Conservation (phyloP, 1,140 invertebrate genomes). For the Bombus superbus region DNA sequence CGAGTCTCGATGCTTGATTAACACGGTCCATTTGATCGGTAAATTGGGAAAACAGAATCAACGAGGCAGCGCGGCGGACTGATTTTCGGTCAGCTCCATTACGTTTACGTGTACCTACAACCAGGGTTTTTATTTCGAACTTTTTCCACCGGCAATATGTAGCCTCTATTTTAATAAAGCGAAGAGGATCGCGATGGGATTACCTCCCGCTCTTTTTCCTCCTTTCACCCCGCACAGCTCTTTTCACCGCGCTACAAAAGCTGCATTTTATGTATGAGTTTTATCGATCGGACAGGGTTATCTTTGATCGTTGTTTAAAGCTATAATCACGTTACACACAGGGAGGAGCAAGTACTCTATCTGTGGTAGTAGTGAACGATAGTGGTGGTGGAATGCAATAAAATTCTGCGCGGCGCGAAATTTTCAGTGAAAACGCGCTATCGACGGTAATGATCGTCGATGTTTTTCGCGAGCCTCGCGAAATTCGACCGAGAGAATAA, state of each 20-base stretch:
- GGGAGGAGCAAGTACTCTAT: not conserved
- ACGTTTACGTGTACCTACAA: not conserved
- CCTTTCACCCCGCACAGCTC: not conserved
- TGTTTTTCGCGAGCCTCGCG: constrained; percentile 21
- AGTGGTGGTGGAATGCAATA: not conserved
- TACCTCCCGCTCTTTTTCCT: not conserved
- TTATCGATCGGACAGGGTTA: constrained; percentile 42
- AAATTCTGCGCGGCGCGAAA: constrained; percentile 25
- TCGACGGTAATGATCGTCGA: constrained; percentile 19
- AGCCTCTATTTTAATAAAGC: constrained; percentile 44
- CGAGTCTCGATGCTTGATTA: constrained; percentile 17
- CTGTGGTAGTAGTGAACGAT: not conserved
- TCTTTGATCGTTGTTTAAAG: constrained; percentile 55
- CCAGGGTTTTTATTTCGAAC: constrained; percentile 25
- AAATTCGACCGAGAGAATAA: constrained; percentile 30
- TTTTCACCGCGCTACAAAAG: constrained; percentile 5
- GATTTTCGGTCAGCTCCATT: constrained; percentile 1
- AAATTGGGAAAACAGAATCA: constrained; percentile 31
- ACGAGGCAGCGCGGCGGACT: not conserved
- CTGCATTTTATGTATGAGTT: constrained; percentile 46
- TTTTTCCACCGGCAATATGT: constrained; percentile 15
- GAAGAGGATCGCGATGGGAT: constrained; percentile 48
- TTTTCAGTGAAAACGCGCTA: constrained; percentile 19
- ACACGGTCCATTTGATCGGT: constrained; percentile 25
- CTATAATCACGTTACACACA: constrained; percentile 39